Conservation (phyloP, 2,888 invertebrate genomes). For the Cephus pulcher region DNA sequence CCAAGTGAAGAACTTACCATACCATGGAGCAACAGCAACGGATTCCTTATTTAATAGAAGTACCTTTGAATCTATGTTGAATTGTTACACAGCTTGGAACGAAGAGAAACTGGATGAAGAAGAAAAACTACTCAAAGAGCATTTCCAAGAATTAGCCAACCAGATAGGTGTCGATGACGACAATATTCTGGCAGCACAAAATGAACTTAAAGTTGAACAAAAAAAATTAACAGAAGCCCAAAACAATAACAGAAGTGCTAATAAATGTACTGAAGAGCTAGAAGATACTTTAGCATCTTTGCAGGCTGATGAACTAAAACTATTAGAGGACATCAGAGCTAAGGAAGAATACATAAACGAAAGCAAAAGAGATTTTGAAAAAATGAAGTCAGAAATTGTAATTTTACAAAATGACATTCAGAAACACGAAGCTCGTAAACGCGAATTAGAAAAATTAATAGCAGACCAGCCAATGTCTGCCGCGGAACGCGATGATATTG, state of each 20-base stretch:
- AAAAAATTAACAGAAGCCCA: slow-evolving; percentile 30
- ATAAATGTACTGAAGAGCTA: slow-evolving; percentile 29
- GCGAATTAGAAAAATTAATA: slow-evolving; percentile 41
- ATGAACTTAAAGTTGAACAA: slow-evolving; percentile 34
- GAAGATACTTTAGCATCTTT: slow-evolving; percentile 31
- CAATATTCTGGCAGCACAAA: slow-evolving; percentile 24
- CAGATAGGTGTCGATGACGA: slow-evolving; percentile 42
- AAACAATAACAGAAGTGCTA: slow-evolving; percentile 25
- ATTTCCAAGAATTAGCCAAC: slow-evolving; percentile 43
- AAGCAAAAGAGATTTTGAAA: slow-evolving; percentile 35
- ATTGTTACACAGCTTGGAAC: slow-evolving; percentile 54
- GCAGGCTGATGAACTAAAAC: slow-evolving; percentile 34
- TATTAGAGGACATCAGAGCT: slow-evolving; percentile 27
- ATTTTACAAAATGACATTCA: slow-evolving; percentile 34
- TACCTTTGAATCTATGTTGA: slow-evolving; percentile 42
- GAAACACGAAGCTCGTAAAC: slow-evolving; percentile 26
- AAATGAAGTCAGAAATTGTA: slow-evolving; percentile 31
- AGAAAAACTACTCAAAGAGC: slow-evolving; percentile 41
- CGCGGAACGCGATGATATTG: slow-evolving; percentile 45
- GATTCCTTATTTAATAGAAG: slow-evolving; percentile 30
- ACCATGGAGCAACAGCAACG: slow-evolving; percentile 33
- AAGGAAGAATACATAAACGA: slow-evolving; percentile 35
- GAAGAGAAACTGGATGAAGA: slow-evolving; percentile 52
- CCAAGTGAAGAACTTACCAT: slow-evolving; percentile 49
- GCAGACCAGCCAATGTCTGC: slow-evolving; percentile 52